These are phyloP conservation scores for Hydra vulgaris DNA, from an alignment of 30 jellyfish, hydroid and myxozoan genomes.

Conservation along the genomic window DNA sequence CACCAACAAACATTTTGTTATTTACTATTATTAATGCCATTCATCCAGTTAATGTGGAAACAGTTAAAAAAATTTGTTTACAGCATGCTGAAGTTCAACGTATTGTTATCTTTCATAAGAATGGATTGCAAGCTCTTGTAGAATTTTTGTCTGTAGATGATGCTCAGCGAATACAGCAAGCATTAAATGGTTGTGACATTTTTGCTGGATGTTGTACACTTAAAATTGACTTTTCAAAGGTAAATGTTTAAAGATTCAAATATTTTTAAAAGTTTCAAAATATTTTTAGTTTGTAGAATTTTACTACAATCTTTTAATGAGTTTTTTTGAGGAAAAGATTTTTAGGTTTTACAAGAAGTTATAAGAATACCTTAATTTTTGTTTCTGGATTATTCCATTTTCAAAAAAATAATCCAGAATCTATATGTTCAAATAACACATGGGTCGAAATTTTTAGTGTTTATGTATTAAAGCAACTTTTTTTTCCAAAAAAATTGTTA, in stretches of 20 bases:
- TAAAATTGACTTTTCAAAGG: slow-evolving; percentile 93
- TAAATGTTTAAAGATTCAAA: background rate
- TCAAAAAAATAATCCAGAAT: too few relatives aligned
- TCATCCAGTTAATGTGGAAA: slow-evolving; percentile 94
- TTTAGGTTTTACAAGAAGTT: too few relatives aligned
- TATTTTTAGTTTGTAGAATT: too few relatives aligned
- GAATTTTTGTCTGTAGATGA: slow-evolving; percentile 81
- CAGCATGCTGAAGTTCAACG: slow-evolving; percentile 91
- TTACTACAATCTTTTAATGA: too few relatives aligned
- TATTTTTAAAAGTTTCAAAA: too few relatives aligned
- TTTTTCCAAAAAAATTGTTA: too few relatives aligned
- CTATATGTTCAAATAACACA: too few relatives aligned
- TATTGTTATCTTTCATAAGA: slow-evolving; percentile 87
- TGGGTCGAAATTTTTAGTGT: too few relatives aligned
- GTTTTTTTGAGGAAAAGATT: too few relatives aligned
- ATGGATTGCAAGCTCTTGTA: slow-evolving; percentile 96
- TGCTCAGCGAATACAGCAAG: slow-evolving; percentile 62
- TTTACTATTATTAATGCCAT: slow-evolving; percentile 93
- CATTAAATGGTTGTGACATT: slow-evolving; percentile 79
- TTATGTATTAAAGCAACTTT: too few relatives aligned
- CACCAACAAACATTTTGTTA: slow-evolving; percentile 89
- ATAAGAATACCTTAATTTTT: too few relatives aligned
- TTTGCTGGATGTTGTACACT: slow-evolving; percentile 95
- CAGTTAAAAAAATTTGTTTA: slow-evolving; percentile 67
- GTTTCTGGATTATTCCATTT: too few relatives aligned